Base-by-base conservation (phyloP, 2,113 vertebrate species). In the Lates calcarifer region DNA sequence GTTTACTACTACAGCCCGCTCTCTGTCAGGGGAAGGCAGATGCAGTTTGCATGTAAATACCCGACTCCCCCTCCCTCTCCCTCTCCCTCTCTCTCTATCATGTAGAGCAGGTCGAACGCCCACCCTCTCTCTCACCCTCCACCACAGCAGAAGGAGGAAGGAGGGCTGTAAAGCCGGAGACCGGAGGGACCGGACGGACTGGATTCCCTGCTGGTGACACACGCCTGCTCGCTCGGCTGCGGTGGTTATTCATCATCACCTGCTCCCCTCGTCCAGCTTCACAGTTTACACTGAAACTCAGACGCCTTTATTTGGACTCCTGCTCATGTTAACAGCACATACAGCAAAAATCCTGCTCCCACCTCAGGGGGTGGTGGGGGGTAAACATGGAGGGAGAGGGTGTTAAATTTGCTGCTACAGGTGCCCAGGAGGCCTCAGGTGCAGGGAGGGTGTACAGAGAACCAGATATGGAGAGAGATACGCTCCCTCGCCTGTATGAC, bases 11-110 rank as follows among this genome's bases (percentile, higher is more conserved):
- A 53, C 51, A 53, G 85, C 77, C 43, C 37, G 51, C 61, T 81
- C 39, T 64, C 37, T 81, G 77, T 78, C 76, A 35, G 74, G 39
- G 58, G 61, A 28, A 63, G 61, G 90, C 68, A 45, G 87, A 87
- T 58, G 82, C 88, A 63, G 80, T 90, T 84, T 87, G 89, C 75
- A 87, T 90, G 83, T 90, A 87, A 83, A 92, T 87, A 79, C 66
- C 29, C n/a, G 0, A 41, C 81, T n/a, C 60, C 65, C 31, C 43
- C 57, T 0, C 68, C 1, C 60, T 18, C 61, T 1, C 76, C 62
- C 66, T 10, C 75, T 20, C 72, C 28, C 22, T 49, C 76, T 70
- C 70, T 26, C 63, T 41, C 55, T 67, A 28, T 77, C 89, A 60
- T 78, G 91, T 82, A 73, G 64, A 89, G 87, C 89, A 81, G 89